A percentile compares a stretch with the other conserved stretches of the same genome.
Evolutionary conservation across 1,140 invertebrate genomes (phyloP).

Genomic region (Heliothis subflexa): DNA sequence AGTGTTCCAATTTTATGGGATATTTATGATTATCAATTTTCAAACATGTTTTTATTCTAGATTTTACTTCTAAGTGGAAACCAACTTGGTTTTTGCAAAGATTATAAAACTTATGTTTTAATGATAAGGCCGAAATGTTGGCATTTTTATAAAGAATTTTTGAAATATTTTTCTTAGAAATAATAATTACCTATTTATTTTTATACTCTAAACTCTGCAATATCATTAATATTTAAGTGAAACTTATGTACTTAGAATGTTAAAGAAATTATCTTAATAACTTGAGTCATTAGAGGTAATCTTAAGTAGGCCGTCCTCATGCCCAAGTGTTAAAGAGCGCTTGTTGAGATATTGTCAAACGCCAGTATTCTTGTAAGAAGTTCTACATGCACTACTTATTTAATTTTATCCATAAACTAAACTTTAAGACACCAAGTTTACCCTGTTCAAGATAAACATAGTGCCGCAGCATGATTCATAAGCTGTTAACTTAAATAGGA

Average conservation of each 20-base stretch:
- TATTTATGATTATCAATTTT: background rate
- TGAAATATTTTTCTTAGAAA: slow-evolving; percentile 31
- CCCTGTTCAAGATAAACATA: background rate
- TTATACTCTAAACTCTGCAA: slow-evolving; percentile 23
- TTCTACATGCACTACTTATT: background rate
- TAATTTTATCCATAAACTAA: background rate
- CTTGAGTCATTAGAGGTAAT: slow-evolving; percentile 17
- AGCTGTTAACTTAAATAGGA: slow-evolving; percentile 4
- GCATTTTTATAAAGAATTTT: slow-evolving; percentile 15
- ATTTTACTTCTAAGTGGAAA: background rate
- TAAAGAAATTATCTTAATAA: background rate
- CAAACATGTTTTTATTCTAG: background rate
- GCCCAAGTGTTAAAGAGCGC: background rate
- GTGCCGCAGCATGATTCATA: background rate
- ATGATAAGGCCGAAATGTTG: slow-evolving; percentile 2
- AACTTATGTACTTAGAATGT: no score
- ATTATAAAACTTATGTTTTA: background rate
- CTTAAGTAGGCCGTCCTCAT: background rate
- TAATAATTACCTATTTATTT: slow-evolving; percentile 36
- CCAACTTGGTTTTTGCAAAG: background rate
- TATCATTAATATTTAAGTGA: slow-evolving; percentile 34
- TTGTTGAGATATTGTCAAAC: background rate
- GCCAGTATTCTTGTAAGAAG: no score
- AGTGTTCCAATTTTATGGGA: slow-evolving; percentile 15
- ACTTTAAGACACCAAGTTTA: background rate